A percentile compares a stretch with the other conserved stretches of the same genome.
These are phyloP conservation scores for Neomorphus geoffroyi DNA, from an alignment of 2,797 vertebrate genomes.

Conservation along the genomic window DNA sequence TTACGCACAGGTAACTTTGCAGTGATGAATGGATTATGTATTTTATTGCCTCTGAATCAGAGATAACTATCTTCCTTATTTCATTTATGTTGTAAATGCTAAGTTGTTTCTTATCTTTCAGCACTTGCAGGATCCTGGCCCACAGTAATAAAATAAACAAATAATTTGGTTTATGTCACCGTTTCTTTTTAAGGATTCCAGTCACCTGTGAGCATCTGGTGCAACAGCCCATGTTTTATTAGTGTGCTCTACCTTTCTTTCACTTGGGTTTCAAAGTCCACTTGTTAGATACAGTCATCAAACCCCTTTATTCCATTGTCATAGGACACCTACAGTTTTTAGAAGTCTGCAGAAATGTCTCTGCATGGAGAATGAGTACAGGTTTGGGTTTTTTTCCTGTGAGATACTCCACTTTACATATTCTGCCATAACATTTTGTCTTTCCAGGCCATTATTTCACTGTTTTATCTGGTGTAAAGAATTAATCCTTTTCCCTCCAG, in stretches of 20 bases:
- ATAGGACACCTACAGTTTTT: not conserved
- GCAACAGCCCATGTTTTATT: not conserved
- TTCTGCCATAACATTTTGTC: not conserved
- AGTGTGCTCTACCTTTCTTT: not conserved
- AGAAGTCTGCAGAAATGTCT: not conserved
- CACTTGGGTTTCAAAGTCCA: not conserved
- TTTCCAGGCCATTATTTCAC: not conserved
- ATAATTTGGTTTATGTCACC: not conserved
- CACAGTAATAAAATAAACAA: slow-evolving; percentile 14
- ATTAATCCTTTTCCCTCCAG: not conserved
- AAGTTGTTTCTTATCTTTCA: slow-evolving; percentile 6
- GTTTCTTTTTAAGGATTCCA: not conserved
- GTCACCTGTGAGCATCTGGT: not conserved
- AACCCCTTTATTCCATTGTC: not conserved
- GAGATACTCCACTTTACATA: not conserved
- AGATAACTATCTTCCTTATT: slow-evolving; percentile 6
- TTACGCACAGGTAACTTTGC: not conserved
- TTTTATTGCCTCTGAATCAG: slow-evolving; percentile 10
- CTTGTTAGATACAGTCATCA: not conserved
- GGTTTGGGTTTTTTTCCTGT: not conserved
- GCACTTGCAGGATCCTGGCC: not conserved
- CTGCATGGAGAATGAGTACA: not conserved
- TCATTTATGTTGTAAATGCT: not conserved
- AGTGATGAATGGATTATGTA: not conserved
- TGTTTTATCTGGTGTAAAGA: not conserved